A percentile compares a stretch with the other conserved stretches of the same genome.
phyloP scores from a whole-genome alignment of 2,888 invertebrate species.

The Drosophila emarginata region DNA sequence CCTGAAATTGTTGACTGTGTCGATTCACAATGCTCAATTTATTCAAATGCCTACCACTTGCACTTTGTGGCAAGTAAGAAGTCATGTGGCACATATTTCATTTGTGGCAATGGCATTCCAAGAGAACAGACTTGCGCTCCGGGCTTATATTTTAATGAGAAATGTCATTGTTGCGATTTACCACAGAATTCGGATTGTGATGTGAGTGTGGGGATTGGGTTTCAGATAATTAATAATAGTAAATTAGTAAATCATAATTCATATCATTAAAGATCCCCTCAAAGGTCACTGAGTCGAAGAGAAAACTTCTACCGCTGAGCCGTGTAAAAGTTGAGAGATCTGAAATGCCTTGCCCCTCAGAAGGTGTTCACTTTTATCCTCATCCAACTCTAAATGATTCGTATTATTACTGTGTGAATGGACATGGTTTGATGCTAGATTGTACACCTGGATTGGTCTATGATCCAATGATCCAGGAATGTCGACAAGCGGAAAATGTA shows the following conservation, averaged over 20 bases:
- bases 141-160: conserved; percentile 69
- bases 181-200: conserved; percentile 64
- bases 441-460: conserved; percentile 78
- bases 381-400: conserved; percentile 59
- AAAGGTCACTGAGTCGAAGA: conserved; percentile 58
- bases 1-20: conserved; percentile 78
- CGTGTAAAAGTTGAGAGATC: conserved; percentile 60
- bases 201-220: conserved; percentile 47
- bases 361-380: conserved; percentile 70
- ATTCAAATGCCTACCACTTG: conserved; percentile 62
- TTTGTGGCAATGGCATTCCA: conserved; percentile 73
- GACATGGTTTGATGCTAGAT: conserved; percentile 75
- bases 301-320: conserved; percentile 61
- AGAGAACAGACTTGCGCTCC: conserved; percentile 52
- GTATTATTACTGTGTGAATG: conserved; percentile 77
- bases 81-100: conserved; percentile 70
- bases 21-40: conserved; percentile 69
- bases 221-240: accelerated
- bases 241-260: too few species aligned
- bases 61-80: conserved; percentile 69
- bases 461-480: conserved; percentile 65
- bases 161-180: conserved; percentile 73
- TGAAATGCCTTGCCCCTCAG: conserved; percentile 66
- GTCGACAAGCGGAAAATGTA: conserved; percentile 68
- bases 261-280: conserved; percentile 47